phyloP scores from a whole-genome alignment of 2,888 invertebrate genomes.

The Drosophila mulleri region DNA sequence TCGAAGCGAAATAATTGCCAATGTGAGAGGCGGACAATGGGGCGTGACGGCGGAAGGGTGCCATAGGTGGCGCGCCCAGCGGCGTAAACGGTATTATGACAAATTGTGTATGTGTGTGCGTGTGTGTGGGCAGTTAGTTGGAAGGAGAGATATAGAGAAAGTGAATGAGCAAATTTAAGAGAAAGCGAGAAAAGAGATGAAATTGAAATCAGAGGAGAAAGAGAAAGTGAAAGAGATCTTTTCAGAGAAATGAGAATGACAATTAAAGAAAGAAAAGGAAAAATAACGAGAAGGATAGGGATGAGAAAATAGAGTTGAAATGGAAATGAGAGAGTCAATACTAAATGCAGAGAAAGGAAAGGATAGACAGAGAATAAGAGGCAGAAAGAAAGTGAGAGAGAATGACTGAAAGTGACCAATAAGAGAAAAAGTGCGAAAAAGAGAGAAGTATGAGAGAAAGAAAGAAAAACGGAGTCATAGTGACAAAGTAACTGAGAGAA shows the following conservation, averaged over 20 bases:
- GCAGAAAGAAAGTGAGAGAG: not conserved
- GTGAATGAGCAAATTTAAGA: not conserved
- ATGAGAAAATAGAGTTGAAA: no score
- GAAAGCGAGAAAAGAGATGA: not conserved
- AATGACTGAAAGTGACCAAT: no score
- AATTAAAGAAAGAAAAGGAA: not conserved
- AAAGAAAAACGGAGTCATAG: not conserved
- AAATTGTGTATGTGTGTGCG: conserved; percentile 9
- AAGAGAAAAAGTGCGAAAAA: no score
- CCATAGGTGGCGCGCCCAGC: not conserved
- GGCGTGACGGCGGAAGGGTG: not conserved
- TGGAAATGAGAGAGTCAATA: not conserved
- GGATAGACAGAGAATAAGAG: no score
- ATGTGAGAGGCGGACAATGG: not conserved
- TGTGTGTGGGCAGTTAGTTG: no score
- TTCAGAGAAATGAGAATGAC: no score
- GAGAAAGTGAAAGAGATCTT: not conserved
- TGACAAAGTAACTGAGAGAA: not conserved
- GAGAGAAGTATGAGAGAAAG: not conserved
- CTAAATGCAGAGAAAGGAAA: not conserved
- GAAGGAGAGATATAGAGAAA: not conserved
- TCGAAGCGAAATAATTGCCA: conserved; percentile 23
- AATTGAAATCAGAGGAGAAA: not conserved
- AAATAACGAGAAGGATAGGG: not conserved
- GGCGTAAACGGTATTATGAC: conserved; percentile 8